Base-by-base conservation (phyloP, 2,113 vertebrate genomes). In the Channa argus region DNA sequence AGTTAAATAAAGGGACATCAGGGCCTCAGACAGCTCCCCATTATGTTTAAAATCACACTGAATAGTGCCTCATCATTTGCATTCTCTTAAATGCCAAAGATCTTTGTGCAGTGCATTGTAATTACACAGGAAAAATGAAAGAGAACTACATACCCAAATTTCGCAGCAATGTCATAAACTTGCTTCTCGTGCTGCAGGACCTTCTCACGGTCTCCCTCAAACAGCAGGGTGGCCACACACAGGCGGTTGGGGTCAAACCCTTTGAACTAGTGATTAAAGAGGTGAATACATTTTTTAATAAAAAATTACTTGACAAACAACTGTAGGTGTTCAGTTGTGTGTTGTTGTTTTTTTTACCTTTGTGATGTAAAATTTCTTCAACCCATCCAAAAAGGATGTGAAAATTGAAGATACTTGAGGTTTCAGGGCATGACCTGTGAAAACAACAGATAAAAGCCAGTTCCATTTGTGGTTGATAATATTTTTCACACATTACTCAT, bases 281-380 rank as follows among this genome's bases (percentile, higher is more conserved):
- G 11, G 36, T 12, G 0, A 8, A 59, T 64, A 79, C 3, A 78
- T 62, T 63, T 63, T 53, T 80, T 44, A 74, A 41, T 10, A 38
- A 45, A 61, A 85, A 71, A 52, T 71, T 15, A 64, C 7, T 24
- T 9, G 11, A 51, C 59, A 50, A 65, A 56, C n/a, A 68, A 13
- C 5, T 5, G 8, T 13, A 5, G 36, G 6, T 3, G 9, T 54
- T 77, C 9, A 15, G 33, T n/a, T 74, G 0, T 8, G 36, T 70
- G 34, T 34, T 47, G 38, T 37, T 61, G 3, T 6, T 43, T 71
- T 69, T 61, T 67, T 85, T 95, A 99, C 98, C 97, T 99, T 99
- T 70, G 98, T 99, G 91, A 99, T 98, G 94, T 99, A 99, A 93
- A 99, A 97, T 83, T 96, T 99, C 94, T 99, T 99, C 93, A 99